Base-by-base conservation (phyloP, 2,797 vertebrate species). In the Brotula barbata region DNA sequence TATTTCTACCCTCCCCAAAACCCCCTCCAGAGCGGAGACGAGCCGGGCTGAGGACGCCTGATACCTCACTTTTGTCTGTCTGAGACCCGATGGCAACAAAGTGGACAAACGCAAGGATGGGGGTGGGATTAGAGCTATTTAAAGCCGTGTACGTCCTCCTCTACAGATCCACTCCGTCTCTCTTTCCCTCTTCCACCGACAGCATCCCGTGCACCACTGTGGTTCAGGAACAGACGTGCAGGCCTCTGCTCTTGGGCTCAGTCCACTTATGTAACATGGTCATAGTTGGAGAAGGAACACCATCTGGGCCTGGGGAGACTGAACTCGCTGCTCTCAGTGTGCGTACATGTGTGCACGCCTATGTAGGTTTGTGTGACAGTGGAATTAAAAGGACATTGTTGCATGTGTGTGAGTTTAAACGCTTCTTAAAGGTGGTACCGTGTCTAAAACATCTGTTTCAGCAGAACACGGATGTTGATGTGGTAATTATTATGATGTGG, bases 71-170 rank as follows among this genome's bases (percentile, higher is more conserved):
- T 17, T 53, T 61, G 70, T 64, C 71, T 52, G 70, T 63, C 70
- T 79, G 64, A 77, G 69, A 85, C 71, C 75, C 75, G 37, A 68
- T 77, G 75, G 68, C 73, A 84, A 77, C 51, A 84, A 82, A 86
- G 76, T 80, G 81, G 68, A 66, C 58, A 45, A 78, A 57, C 78
- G 67, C 77, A 75, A 67, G 75, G 77, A 81, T 81, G 84, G 73
- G 82, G 81, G 83, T 70, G 76, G 85, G 80, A 88, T 87, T 85
- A 84, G 65, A 73, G 73, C 86, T 90, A 89, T 90, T 90, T 89
- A 85, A 88, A 90, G 87, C 86, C 48, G 52, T 66, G 69, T 42
- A 41, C 58, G 74, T 87, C 81, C 77, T 69, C 80, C 75, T 86
- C 80, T 78, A 47, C 57, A 58, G 77, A 81, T 77, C 77, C 13